A percentile compares a stretch with the other conserved stretches of the same genome.
Conservation (phyloP, 2,888 invertebrate species). For the Athripsodes cinereus region DNA sequence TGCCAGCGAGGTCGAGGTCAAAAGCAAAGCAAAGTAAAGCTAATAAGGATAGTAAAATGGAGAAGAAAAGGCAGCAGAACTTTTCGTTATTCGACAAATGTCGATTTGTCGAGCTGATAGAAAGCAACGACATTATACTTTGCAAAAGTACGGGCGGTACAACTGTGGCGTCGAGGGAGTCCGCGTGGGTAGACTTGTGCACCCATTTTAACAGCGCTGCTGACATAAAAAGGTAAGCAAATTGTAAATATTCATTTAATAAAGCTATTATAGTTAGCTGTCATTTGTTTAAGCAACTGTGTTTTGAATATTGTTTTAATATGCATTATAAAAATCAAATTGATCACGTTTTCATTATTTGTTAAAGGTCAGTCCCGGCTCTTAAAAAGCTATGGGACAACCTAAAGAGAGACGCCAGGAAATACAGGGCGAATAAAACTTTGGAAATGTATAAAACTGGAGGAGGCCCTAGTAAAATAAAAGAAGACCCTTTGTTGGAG, state of each 20-base stretch:
- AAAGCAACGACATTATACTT: background rate
- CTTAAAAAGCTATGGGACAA: background rate
- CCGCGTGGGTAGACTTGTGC: background rate
- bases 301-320: background rate
- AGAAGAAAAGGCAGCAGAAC: background rate
- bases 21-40: background rate
- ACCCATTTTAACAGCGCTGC: background rate
- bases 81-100: too few species aligned
- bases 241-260: background rate
- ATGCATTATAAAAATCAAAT: background rate
- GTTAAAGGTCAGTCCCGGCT: background rate
- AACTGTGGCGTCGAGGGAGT: background rate
- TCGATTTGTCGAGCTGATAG: background rate
- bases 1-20: background rate
- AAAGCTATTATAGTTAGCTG: background rate
- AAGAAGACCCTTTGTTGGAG: background rate
- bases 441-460: too few species aligned
- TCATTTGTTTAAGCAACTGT: background rate
- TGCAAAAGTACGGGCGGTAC: background rate
- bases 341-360: background rate
- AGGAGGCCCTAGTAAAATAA: too few species aligned
- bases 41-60: background rate
- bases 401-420: too few species aligned
- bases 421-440: too few species aligned
- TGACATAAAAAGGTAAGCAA: background rate